phyloP scores from a whole-genome alignment of 2,113 vertebrate genomes.

The Ptilonorhynchus violaceus region DNA sequence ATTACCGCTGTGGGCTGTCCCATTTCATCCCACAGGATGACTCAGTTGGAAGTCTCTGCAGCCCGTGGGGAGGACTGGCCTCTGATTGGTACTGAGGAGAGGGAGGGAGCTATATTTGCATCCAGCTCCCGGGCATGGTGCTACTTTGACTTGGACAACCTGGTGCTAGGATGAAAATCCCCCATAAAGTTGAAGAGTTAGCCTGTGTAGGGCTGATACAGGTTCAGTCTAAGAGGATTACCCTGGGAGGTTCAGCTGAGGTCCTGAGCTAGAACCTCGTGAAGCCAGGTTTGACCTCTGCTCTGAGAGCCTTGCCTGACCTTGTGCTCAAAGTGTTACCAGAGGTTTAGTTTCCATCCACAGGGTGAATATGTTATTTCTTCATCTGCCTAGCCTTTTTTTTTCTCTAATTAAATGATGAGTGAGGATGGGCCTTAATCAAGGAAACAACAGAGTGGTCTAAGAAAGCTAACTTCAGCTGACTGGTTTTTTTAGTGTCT shows the following conservation, averaged over 20 bases:
- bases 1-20: conserved; percentile 38
- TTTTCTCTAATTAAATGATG: background rate
- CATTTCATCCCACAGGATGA: conserved; percentile 3
- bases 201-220: background rate
- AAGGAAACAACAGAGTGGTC: background rate
- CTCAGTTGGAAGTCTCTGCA: background rate
- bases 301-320: background rate
- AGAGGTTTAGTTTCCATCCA: background rate
- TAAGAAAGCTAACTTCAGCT: background rate
- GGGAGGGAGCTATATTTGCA: background rate
- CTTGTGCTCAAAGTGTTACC: background rate
- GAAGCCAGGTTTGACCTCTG: background rate
- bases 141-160: background rate
- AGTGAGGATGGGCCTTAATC: background rate
- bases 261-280: background rate
- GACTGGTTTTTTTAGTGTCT: background rate
- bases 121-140: background rate
- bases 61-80: background rate
- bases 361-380: background rate
- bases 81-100: background rate
- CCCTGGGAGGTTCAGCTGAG: background rate
- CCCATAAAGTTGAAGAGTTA: background rate
- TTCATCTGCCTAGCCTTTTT: background rate
- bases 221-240: background rate
- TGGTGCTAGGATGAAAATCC: background rate